phyloP scores from a whole-genome alignment of 2,797 vertebrate species.

The Gymnocypris eckloni region DNA sequence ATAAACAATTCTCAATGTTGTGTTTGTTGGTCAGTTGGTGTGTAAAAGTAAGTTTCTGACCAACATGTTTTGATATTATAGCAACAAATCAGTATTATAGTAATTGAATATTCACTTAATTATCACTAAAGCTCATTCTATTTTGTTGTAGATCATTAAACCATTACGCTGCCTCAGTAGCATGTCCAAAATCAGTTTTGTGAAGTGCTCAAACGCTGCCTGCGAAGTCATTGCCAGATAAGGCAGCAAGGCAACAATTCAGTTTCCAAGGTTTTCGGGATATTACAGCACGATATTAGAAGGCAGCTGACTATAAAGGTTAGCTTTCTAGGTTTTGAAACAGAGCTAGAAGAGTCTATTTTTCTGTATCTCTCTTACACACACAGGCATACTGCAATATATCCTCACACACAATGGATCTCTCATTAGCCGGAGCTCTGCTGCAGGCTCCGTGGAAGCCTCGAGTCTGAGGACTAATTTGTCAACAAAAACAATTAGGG shows the following conservation, averaged over 20 bases:
- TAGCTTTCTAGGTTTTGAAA: not conserved
- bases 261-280: no score
- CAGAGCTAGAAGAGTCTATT: not conserved
- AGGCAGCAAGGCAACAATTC: not conserved
- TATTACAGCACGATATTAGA: not conserved
- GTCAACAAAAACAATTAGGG: slow-evolving; percentile 90
- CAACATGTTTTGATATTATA: no score
- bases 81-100: no score
- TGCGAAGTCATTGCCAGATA: not conserved
- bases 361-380: slow-evolving; percentile 10
- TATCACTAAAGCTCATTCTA: not conserved
- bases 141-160: not conserved
- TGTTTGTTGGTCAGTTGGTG: no score
- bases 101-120: not conserved
- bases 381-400: slow-evolving; percentile 7
- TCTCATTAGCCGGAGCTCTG: slow-evolving; percentile 73
- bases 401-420: slow-evolving; percentile 52
- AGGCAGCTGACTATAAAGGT: not conserved
- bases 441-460: slow-evolving; percentile 77
- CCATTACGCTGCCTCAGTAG: not conserved
- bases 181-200: not conserved
- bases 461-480: slow-evolving; percentile 80
- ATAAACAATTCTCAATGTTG: no score
- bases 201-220: not conserved
- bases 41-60: no score